Conservation (phyloP, 2,113 vertebrate species). For the Polypterus senegalus region DNA sequence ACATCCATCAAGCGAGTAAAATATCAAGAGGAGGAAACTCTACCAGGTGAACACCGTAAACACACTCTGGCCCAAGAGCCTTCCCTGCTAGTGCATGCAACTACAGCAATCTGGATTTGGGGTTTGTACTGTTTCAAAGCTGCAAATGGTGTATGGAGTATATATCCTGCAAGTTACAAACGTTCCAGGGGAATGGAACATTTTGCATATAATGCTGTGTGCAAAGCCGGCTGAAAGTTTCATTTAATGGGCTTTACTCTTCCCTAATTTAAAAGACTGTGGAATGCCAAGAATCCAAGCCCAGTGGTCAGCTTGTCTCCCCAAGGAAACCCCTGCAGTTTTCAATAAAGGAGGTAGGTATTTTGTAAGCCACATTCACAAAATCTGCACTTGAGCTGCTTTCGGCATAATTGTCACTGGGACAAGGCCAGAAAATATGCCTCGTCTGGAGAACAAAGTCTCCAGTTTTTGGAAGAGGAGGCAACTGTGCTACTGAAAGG, state of each 20-base stretch:
- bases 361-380: constrained; percentile 3
- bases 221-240: neutral
- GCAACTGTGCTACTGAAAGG: constrained; percentile 6
- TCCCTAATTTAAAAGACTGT: neutral
- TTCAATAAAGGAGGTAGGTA: constrained; percentile 3
- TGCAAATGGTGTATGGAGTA: too few species aligned
- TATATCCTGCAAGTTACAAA: too few species aligned
- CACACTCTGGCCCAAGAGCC: too few species aligned
- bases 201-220: too few species aligned
- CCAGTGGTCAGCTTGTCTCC: constrained; percentile 8
- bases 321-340: constrained; percentile 5
- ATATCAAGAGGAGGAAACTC: too few species aligned
- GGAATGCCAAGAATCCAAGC: constrained; percentile 11
- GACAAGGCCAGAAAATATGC: neutral
- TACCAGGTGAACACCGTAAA: too few species aligned
- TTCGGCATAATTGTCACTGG: constrained; percentile 4
- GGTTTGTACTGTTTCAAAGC: too few species aligned
- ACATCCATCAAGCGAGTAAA: too few species aligned
- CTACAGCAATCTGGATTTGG: too few species aligned
- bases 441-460: neutral
- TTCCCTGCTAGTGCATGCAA: too few species aligned
- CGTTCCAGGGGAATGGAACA: too few species aligned
- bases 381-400: neutral
- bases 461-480: neutral
- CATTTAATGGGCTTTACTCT: constrained; percentile 9